Percentiles rank a stretch among this genome's conserved stretches.
These are phyloP conservation scores for Neomonachus schauinslandi DNA, from an alignment of 2,113 vertebrate genomes.

Conservation along the genomic window DNA sequence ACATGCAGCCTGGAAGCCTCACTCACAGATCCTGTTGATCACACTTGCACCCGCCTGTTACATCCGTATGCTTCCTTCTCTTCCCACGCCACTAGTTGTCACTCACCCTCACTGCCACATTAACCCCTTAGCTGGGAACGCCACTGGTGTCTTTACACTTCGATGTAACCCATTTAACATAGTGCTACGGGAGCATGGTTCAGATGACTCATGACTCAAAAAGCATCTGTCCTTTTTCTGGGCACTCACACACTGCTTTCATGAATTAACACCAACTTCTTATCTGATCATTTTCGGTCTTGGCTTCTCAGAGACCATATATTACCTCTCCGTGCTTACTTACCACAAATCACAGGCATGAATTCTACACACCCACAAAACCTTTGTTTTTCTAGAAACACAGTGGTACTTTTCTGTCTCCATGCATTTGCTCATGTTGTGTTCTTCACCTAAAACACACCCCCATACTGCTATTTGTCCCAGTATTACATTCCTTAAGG, in stretches of 20 bases:
- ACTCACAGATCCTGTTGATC: neutral
- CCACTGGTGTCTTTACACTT: no score
- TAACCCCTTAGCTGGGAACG: no score
- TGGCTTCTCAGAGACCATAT: accelerated
- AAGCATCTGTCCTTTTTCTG: neutral
- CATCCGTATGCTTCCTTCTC: no score
- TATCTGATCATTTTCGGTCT: neutral
- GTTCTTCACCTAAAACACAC: neutral
- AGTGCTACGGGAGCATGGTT: accelerated
- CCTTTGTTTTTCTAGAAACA: neutral
- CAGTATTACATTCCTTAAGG: neutral
- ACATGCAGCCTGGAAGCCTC: neutral
- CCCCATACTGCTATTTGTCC: neutral
- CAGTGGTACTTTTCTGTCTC: neutral
- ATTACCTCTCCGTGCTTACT: neutral
- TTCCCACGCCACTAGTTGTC: accelerated
- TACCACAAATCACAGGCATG: neutral
- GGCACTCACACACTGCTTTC: neutral
- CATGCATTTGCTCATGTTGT: no score
- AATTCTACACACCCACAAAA: neutral
- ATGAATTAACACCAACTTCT: neutral
- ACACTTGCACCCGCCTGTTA: neutral
- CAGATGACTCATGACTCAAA: neutral
- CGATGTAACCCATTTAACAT: neutral
- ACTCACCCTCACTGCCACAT: neutral